These are phyloP conservation scores for Drosophila orosa DNA, from an alignment of 1,140 invertebrate genomes.

Conservation along the genomic window DNA sequence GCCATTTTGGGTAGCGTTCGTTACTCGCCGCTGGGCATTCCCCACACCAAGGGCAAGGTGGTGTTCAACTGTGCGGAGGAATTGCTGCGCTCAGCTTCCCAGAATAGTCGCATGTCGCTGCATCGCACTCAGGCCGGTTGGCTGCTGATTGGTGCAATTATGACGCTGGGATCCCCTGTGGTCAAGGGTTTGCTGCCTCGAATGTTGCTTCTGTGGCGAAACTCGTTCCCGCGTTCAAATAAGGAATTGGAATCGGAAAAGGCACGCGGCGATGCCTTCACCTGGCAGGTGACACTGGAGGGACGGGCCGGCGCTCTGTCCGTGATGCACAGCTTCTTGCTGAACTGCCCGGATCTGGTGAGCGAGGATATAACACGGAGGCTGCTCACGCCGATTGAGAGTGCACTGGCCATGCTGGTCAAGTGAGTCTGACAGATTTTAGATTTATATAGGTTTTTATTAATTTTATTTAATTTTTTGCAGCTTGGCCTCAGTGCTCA, in stretches of 20 bases:
- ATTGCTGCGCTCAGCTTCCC: conserved; percentile 96
- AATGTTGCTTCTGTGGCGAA: conserved; percentile 98
- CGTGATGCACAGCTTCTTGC: conserved; percentile 96
- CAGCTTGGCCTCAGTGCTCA: conserved; percentile 93
- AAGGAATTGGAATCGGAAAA: conserved; percentile 99
- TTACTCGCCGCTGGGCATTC: conserved; percentile 96
- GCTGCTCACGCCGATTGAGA: conserved; percentile 95
- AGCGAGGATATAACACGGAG: conserved; percentile 96
- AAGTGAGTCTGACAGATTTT: conserved; percentile 88
- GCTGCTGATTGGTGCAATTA: conserved; percentile 98
- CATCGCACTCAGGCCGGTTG: conserved; percentile 98
- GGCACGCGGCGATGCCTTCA: conserved; percentile 98
- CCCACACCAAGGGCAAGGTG: conserved; percentile 97
- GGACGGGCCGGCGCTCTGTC: conserved; percentile 97
- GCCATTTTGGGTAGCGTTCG: conserved; percentile 96
- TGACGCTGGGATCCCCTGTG: conserved; percentile 97
- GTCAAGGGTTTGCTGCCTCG: conserved; percentile 94
- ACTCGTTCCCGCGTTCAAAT: conserved; percentile 97
- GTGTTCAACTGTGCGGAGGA: conserved; percentile 99
- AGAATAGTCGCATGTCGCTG: conserved; percentile 97
- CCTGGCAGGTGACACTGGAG: conserved; percentile 99
- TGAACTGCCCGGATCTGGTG: conserved; percentile 95
- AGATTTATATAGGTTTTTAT: not conserved
- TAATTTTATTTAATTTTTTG: not conserved
- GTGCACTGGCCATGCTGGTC: conserved; percentile 96